Evolutionary conservation across 2,113 vertebrate genomes (phyloP).

Genomic region (Athene noctua): DNA sequence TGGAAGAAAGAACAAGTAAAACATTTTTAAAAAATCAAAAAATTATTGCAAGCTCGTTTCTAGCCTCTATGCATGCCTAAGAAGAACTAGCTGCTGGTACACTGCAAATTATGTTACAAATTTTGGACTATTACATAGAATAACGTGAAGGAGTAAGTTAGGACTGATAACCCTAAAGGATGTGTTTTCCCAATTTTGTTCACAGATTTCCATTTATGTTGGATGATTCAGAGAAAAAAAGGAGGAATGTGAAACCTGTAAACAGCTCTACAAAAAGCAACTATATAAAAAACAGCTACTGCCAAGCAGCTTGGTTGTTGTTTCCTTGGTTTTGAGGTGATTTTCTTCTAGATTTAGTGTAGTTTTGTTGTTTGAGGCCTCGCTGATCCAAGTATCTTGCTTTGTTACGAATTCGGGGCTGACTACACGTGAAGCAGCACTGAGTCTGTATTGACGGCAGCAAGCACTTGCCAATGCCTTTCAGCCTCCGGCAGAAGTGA

Average conservation of each 20-base stretch:
- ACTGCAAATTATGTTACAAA: neutral
- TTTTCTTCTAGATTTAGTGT: constrained; percentile 17
- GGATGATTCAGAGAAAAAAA: neutral
- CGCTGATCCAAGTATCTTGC: constrained; percentile 13
- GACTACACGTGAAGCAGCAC: constrained; percentile 86
- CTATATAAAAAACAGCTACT: neutral
- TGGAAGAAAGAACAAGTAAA: neutral
- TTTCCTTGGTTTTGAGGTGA: neutral
- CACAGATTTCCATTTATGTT: neutral
- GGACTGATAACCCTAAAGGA: neutral
- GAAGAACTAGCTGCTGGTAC: neutral
- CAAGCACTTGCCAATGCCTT: constrained; percentile 83
- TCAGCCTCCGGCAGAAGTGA: constrained; percentile 89
- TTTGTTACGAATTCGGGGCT: neutral
- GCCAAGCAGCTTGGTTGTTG: neutral
- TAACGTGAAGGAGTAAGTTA: neutral
- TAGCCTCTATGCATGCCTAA: neutral
- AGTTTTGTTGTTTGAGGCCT: neutral
- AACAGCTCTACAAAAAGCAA: neutral
- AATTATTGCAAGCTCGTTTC: neutral
- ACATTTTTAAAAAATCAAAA: neutral
- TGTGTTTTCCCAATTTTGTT: neutral
- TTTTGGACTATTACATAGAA: neutral
- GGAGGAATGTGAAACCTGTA: neutral
- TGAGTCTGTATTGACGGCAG: constrained; percentile 81